Evolutionary conservation across 1,140 invertebrate species (phyloP).

Genomic region (Drosophila jambulina): DNA sequence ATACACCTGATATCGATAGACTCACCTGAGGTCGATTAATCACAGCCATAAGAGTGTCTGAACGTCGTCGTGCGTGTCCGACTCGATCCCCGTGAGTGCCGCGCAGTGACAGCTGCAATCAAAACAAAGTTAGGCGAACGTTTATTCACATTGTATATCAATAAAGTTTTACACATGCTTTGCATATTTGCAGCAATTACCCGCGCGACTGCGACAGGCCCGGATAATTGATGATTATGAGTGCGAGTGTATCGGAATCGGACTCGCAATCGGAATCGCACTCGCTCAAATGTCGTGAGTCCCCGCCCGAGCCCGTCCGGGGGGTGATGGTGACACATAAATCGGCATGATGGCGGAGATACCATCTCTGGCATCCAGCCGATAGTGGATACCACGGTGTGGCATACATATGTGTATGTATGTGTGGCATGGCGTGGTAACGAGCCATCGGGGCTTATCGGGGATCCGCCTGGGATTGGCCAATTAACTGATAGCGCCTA

Average conservation of each 20-base stretch:
- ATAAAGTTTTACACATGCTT: conserved; percentile 66
- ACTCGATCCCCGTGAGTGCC: conserved; percentile 33
- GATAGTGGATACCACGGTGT: conserved; percentile 4
- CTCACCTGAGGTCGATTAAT: not conserved
- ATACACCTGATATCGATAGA: not conserved
- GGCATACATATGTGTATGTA: not conserved
- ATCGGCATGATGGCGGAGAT: conserved; percentile 12
- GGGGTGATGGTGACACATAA: conserved; percentile 38
- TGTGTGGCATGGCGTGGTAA: conserved; percentile 3
- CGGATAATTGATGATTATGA: conserved; percentile 81
- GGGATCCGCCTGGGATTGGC: conserved; percentile 62
- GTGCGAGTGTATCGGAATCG: conserved; percentile 25
- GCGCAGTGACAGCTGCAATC: conserved; percentile 65
- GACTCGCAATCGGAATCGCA: not conserved
- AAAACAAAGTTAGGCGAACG: conserved; percentile 59
- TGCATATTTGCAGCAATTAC: conserved; percentile 63
- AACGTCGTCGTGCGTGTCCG: not conserved
- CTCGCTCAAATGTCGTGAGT: conserved; percentile 62
- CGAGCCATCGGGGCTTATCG: conserved; percentile 10
- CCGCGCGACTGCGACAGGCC: conserved; percentile 46
- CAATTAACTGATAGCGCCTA: conserved; percentile 54
- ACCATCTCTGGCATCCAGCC: conserved; percentile 19
- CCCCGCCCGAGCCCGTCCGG: conserved; percentile 33
- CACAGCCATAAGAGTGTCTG: conserved; percentile 11
- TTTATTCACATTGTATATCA: conserved; percentile 56